Evolutionary conservation across 2,797 vertebrate genomes (phyloP).

Genomic region (Tinamus major): DNA sequence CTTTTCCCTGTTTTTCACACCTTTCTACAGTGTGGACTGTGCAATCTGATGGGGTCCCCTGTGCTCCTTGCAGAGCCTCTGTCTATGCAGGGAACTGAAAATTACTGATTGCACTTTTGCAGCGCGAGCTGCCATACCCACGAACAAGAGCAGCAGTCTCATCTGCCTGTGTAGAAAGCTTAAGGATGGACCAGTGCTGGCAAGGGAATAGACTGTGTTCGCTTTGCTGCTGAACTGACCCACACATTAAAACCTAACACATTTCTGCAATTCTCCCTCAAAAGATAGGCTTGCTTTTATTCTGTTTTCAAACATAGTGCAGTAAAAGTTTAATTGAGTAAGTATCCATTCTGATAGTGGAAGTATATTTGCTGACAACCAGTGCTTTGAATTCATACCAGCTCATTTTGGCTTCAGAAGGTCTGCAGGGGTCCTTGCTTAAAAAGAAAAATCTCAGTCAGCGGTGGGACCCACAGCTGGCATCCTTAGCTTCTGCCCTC

Average conservation of each 20-base stretch:
- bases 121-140: background rate
- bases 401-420: background rate
- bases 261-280: background rate
- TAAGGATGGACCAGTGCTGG: background rate
- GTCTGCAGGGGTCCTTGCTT: background rate
- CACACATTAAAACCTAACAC: background rate
- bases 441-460: background rate
- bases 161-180: background rate
- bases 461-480: background rate
- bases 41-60: background rate
- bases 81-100: background rate
- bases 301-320: background rate
- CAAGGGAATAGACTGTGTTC: background rate
- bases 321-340: background rate
- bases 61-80: background rate
- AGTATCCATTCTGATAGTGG: background rate
- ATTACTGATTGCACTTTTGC: background rate
- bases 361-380: background rate
- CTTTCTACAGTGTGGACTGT: background rate
- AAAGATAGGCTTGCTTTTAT: background rate
- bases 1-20: rapidly evolving
- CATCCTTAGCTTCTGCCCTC: background rate
- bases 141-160: background rate
- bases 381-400: background rate
- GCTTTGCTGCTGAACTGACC: background rate